Evolutionary conservation across 2,797 vertebrate genomes (phyloP).

Genomic region (Girardinus metallicus): DNA sequence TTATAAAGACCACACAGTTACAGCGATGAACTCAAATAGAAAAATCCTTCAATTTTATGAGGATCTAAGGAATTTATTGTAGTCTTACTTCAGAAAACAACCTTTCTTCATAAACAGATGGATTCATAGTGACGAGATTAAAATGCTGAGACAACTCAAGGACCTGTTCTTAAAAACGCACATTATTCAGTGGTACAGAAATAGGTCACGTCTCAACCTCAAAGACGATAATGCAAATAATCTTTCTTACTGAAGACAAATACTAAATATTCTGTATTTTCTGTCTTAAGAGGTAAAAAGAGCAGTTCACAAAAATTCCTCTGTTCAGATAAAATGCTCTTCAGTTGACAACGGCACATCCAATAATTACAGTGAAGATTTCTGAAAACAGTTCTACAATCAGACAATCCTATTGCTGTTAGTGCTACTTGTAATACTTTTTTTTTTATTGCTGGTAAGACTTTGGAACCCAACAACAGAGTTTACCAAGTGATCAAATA

Average conservation of each 20-base stretch:
- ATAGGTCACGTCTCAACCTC: neutral
- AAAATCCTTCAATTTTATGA: slow-evolving; percentile 1
- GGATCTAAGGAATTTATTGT: slow-evolving; percentile 36
- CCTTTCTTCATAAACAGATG: slow-evolving; percentile 4
- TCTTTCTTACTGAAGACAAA: slow-evolving; percentile 1
- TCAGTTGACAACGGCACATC: slow-evolving; percentile 9
- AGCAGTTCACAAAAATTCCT: slow-evolving; percentile 9
- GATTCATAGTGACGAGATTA: neutral
- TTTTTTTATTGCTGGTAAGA: slow-evolving; percentile 36
- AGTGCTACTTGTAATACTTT: slow-evolving; percentile 44
- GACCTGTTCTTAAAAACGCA: slow-evolving; percentile 10
- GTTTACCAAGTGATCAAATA: slow-evolving; percentile 30
- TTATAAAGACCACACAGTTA: neutral
- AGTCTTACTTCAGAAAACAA: slow-evolving; percentile 13
- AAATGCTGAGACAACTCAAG: slow-evolving; percentile 1
- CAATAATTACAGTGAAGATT: slow-evolving; percentile 12
- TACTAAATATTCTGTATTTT: neutral
- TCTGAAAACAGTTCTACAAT: slow-evolving; percentile 16
- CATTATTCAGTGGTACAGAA: slow-evolving; percentile 26
- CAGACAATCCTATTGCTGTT: slow-evolving; percentile 47
- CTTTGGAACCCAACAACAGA: slow-evolving; percentile 7
- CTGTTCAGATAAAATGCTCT: slow-evolving; percentile 27
- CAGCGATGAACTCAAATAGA: slow-evolving; percentile 5
- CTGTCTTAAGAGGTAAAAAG: slow-evolving; percentile 11
- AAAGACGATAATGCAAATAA: neutral